Evolutionary conservation across 2,888 invertebrate species (phyloP).

Genomic region (Heteromyza rotundicornis): DNA sequence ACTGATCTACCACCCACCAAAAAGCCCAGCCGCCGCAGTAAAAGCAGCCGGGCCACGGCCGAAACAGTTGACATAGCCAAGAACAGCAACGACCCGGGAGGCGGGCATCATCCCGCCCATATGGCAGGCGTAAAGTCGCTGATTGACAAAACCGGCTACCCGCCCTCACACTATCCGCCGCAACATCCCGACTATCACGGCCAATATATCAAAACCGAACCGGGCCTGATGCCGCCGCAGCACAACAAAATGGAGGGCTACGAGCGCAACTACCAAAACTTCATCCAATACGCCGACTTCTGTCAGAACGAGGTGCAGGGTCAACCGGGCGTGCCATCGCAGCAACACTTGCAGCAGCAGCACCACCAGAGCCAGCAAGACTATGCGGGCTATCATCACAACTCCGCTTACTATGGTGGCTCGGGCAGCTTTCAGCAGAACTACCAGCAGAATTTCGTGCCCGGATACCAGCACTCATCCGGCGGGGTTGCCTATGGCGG

Average conservation of each 20-base stretch:
- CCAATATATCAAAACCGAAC: slow-evolving; percentile 60
- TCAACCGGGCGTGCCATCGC: slow-evolving; percentile 48
- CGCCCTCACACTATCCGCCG: slow-evolving; percentile 44
- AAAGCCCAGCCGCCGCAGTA: slow-evolving; percentile 51
- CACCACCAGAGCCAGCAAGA: slow-evolving; percentile 49
- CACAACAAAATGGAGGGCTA: slow-evolving; percentile 62
- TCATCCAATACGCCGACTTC: slow-evolving; percentile 63
- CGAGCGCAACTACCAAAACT: slow-evolving; percentile 63
- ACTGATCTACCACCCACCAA: slow-evolving; percentile 21
- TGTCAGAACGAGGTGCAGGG: slow-evolving; percentile 61
- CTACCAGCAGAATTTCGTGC: slow-evolving; percentile 59
- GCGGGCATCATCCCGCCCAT: slow-evolving; percentile 39
- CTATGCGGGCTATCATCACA: slow-evolving; percentile 46
- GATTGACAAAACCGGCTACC: slow-evolving; percentile 35
- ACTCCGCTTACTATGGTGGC: slow-evolving; percentile 55
- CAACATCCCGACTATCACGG: slow-evolving; percentile 50
- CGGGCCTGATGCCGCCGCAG: slow-evolving; percentile 57
- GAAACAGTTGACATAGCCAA: slow-evolving; percentile 55
- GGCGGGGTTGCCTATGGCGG: slow-evolving; percentile 43
- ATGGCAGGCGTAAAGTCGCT: slow-evolving; percentile 36
- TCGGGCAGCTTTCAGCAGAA: slow-evolving; percentile 58
- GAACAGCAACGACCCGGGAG: slow-evolving; percentile 60
- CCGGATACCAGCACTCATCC: slow-evolving; percentile 54
- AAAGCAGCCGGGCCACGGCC: slow-evolving; percentile 41
- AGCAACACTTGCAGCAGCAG: slow-evolving; percentile 46